phyloP scores from a whole-genome alignment of 2,797 vertebrate genomes.

The Hydrolagus colliei region DNA sequence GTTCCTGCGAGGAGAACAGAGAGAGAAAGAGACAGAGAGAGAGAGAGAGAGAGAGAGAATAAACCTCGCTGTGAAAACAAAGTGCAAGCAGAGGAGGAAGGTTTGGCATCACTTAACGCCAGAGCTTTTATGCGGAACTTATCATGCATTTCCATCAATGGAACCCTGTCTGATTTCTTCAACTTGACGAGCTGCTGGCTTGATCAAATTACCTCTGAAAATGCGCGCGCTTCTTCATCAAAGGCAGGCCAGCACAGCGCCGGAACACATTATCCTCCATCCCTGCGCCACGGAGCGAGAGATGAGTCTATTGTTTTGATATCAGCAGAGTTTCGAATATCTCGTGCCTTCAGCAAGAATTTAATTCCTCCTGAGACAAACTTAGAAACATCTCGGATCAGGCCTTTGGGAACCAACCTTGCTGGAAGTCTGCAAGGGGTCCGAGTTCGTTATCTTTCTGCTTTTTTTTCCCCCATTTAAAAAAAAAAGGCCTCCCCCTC shows the following conservation, averaged over 20 bases:
- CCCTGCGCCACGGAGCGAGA: background rate
- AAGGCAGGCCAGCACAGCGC: background rate
- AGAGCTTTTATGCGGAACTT: constrained; percentile 67
- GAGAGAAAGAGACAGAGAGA: too few species aligned
- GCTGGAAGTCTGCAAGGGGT: constrained; percentile 33
- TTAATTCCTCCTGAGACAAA: constrained; percentile 17
- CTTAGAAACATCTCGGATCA: background rate
- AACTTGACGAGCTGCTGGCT: constrained; percentile 59
- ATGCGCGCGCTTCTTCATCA: constrained; percentile 39
- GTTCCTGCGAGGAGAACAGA: constrained; percentile 55
- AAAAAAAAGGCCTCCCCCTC: constrained; percentile 48
- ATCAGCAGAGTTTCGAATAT: background rate
- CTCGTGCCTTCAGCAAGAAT: background rate
- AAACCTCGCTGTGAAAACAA: constrained; percentile 53
- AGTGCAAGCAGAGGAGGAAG: constrained; percentile 50
- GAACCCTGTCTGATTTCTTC: constrained; percentile 64
- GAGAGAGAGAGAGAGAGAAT: too few species aligned
- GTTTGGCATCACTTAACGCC: constrained; percentile 47
- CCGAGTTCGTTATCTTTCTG: constrained; percentile 60
- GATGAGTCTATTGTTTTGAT: background rate
- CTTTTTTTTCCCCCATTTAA: constrained; percentile 32
- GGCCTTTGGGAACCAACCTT: background rate
- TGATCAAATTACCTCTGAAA: constrained; percentile 64
- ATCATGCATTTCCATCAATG: constrained; percentile 63
- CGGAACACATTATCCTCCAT: background rate